Conservation (phyloP, 2,888 invertebrate genomes). For the Ceraclea dissimilis region DNA sequence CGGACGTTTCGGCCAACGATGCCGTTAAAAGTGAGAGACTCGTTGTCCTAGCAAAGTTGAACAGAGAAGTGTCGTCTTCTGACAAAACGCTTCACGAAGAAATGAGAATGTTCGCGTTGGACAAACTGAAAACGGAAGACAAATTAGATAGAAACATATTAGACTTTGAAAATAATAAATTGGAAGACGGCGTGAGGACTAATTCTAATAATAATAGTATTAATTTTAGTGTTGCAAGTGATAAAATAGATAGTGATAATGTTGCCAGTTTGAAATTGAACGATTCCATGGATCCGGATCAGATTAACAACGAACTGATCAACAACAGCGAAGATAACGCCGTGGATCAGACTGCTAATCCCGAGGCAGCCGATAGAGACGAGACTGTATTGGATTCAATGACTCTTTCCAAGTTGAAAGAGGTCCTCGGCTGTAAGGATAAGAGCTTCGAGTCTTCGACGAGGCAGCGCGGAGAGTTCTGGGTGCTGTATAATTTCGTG, state of each 20-base stretch:
- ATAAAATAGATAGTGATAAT: slow-evolving; percentile 34
- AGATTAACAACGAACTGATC: not conserved
- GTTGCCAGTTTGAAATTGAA: slow-evolving; percentile 28
- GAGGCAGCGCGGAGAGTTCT: slow-evolving; percentile 71
- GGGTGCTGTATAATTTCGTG: slow-evolving; percentile 84
- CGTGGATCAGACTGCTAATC: not conserved
- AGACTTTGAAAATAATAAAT: slow-evolving; percentile 33
- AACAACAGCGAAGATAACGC: slow-evolving; percentile 1
- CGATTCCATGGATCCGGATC: not conserved
- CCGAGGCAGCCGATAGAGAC: slow-evolving; percentile 27
- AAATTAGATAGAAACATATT: slow-evolving; percentile 31
- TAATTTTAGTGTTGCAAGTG: slow-evolving; percentile 26
- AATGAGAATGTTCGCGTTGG: slow-evolving; percentile 15
- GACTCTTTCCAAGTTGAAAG: slow-evolving; percentile 38
- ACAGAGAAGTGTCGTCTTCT: slow-evolving; percentile 32
- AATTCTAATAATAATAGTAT: not conserved
- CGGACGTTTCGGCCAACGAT: not conserved
- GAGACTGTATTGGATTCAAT: slow-evolving; percentile 38
- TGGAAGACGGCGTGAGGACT: slow-evolving; percentile 27
- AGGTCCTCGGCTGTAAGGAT: slow-evolving; percentile 56
- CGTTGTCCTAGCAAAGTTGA: not conserved
- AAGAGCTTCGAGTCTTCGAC: slow-evolving; percentile 52
- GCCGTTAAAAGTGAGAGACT: slow-evolving; percentile 5
- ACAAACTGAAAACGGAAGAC: slow-evolving; percentile 6
- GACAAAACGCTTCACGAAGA: slow-evolving; percentile 13